Evolutionary conservation across 2,113 vertebrate genomes (phyloP).

Genomic region (Lipotes vexillifer): DNA sequence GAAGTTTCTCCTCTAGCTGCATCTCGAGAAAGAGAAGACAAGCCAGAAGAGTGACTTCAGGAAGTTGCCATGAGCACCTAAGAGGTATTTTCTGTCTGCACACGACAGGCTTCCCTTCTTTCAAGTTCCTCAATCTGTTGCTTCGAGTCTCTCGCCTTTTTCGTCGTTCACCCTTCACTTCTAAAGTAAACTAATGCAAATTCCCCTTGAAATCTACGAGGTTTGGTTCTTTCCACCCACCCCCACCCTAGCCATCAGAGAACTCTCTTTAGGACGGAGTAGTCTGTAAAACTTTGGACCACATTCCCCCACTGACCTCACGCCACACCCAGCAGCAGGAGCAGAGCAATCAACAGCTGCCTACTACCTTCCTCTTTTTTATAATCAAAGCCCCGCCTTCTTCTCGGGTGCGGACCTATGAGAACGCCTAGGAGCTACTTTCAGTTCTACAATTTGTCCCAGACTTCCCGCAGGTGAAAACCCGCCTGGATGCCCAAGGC

Average conservation of each 20-base stretch:
- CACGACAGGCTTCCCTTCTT: not conserved
- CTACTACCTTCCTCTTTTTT: fast-evolving
- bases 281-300: fast-evolving
- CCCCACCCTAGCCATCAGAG: not conserved
- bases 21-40: not conserved
- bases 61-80: not conserved
- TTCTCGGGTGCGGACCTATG: not conserved
- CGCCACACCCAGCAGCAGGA: fast-evolving
- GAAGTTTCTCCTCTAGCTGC: not conserved
- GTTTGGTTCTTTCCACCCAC: not conserved
- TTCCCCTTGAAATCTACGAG: not conserved
- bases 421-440: not conserved
- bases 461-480: not conserved
- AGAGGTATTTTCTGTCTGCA: not conserved
- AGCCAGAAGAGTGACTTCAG: not conserved
- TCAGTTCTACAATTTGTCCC: not conserved
- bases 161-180: not conserved
- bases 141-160: not conserved
- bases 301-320: fast-evolving
- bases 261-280: fast-evolving
- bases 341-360: fast-evolving
- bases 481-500: fast-evolving
- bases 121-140: not conserved
- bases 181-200: not conserved
- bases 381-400: not conserved